Evolutionary conservation across 92 coral and sea anemone species (phyloP), one percentile per base, ranked within the genome.

Genomic region (Porites cylindrica): DNA sequence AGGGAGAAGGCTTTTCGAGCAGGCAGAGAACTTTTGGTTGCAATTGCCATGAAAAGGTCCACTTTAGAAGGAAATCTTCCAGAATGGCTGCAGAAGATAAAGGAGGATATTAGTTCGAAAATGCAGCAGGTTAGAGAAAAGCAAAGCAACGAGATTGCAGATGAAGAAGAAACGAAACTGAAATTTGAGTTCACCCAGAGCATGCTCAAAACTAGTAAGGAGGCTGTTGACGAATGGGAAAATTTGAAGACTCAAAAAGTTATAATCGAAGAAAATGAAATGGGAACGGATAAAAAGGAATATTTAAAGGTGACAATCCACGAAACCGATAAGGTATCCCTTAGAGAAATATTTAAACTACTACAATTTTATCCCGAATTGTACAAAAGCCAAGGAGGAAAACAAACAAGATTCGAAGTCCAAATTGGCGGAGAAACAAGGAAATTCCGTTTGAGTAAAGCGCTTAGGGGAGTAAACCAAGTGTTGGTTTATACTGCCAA

Each of bases 371-470:
- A 67, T 1, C 66, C 56, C 18, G 80, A 84, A 3, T 51, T 89
- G 3, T 89, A 69, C 56, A 18, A 54, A 1, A 20, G 6, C 1
- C 84, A 89, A 72, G 23, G 10, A 19, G 6, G 1, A 2, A 74
- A 76, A 43, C 80, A 81, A 18, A 66, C 76, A 38, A 7, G 59
- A 50, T 70, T 87, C 14, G 78, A 47, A 18, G 62, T 87, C 18
- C 91, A 86, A 51, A 87, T 87, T 69, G 91, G 91, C 13, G 89
- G 89, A 7, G 23, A 70, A 51, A 80, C 32, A 7, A 71, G 84
- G n/a, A 78, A 66, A 13, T 85, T 85, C 70, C 72, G 70, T 10
- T 61, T 88, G 13, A 60, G 66, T 3, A 14, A 9, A 50, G 67
- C 23, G 19, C 20, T 0, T 10, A 3, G 19, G 0, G 82, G 70